Evolutionary conservation across 2,113 vertebrate species (phyloP).

Genomic region (Phyllostomus hastatus): DNA sequence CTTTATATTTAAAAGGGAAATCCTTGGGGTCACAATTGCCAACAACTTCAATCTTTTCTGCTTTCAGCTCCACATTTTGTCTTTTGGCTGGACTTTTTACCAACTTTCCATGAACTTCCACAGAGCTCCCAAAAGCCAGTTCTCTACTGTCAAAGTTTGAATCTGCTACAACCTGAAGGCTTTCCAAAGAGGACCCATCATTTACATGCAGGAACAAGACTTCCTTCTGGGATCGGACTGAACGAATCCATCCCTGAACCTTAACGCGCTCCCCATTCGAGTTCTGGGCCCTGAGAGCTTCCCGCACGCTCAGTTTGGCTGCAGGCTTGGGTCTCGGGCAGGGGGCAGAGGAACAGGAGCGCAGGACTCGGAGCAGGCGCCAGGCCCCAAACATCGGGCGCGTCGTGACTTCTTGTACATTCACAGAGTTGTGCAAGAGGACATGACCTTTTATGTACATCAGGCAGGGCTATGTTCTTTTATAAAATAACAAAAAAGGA

Average conservation of each 20-base stretch:
- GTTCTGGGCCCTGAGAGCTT: constrained; percentile 67
- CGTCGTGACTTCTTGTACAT: background rate
- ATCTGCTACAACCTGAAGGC: constrained; percentile 89
- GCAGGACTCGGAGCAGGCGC: constrained; percentile 45
- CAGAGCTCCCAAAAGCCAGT: constrained; percentile 90
- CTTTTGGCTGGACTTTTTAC: constrained; percentile 87
- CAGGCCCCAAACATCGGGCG: constrained; percentile 38
- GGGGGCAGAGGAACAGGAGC: constrained; percentile 58
- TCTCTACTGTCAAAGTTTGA: constrained; percentile 83
- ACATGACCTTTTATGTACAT: background rate
- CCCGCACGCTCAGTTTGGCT: constrained; percentile 66
- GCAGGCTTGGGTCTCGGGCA: background rate
- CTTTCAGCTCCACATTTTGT: constrained; percentile 91
- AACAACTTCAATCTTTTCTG: constrained; percentile 85
- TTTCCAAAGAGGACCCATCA: constrained; percentile 91
- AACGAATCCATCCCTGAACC: constrained; percentile 95
- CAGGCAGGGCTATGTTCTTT: background rate
- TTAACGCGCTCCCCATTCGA: constrained; percentile 59
- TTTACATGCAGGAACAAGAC: constrained; percentile 93
- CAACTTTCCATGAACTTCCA: constrained; percentile 89
- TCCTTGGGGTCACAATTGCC: constrained; percentile 89
- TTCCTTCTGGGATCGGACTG: constrained; percentile 91
- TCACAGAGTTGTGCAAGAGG: background rate
- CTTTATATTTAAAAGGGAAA: constrained; percentile 93
- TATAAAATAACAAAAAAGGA: background rate